Evolutionary conservation across 2,113 vertebrate genomes (phyloP), one percentile per base, ranked within the genome.

Genomic region (Archocentrus centrarchus): DNA sequence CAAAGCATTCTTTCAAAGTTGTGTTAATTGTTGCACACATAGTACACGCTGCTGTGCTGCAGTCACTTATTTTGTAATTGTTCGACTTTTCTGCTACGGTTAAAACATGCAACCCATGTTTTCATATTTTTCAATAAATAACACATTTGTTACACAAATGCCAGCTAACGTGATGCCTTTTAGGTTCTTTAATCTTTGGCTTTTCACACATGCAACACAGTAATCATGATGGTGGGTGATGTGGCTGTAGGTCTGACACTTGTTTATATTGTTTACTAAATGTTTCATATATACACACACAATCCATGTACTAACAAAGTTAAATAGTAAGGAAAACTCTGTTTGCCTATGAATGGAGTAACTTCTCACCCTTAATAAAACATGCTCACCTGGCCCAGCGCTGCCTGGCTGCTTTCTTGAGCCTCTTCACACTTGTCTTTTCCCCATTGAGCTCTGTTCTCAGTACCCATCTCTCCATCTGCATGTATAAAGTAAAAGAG

Each of bases 321-420:
- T 32, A 8, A 53, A 53, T 70, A 70, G 20, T 20, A 50, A 30
- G 50, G 11, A 30, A 53, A 73, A 10, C 30, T 47, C 5, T 17
- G 7, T 50, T 24, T 66, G n/a, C 17, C 14, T 62, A 2, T 32
- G 27, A 68, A 20, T 35, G 27, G 15, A 44, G 6, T 7, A 57
- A 63, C 44, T 41, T 84, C 13, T 44, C 3, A 53, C 20, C 7
- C 2, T 10, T n/a, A 41, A 64, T 4, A 60, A 17, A 6, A 5
- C n/a, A 58, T 63, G 22, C 88, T 87, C 17, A 95, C 95, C 86
- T 94, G 50, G 84, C 88, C 92, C 93, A 95, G 89, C 84, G 37
- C 27, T 90, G 87, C 73, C 90, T 88, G 30, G 88, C 80, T 27
- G 88, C 82, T 86, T 87, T 96, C 66, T 79, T 89, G 7, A 95